phyloP scores from a whole-genome alignment of 2,797 vertebrate genomes.

The Tokudaia muenninki region DNA sequence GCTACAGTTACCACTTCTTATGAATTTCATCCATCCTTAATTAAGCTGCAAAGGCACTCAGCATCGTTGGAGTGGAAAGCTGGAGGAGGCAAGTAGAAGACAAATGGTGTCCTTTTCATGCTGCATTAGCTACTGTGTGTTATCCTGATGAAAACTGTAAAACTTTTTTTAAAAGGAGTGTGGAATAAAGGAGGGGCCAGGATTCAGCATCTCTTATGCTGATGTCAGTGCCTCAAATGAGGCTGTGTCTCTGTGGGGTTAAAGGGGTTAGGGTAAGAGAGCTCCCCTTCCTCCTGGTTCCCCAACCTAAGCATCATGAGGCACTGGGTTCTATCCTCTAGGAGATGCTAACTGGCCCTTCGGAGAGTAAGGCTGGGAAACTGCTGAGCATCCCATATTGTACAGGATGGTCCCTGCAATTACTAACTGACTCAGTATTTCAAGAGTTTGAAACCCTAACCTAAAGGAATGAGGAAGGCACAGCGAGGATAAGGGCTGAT shows the following conservation, averaged over 20 bases:
- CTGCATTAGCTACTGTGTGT: neutral
- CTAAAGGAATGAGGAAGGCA: slow-evolving; percentile 1
- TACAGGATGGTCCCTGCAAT: neutral
- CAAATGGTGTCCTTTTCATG: slow-evolving; percentile 2
- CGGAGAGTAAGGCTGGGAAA: neutral
- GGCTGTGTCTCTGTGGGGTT: neutral
- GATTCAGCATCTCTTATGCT: neutral
- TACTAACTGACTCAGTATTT: neutral
- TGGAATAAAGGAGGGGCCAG: neutral
- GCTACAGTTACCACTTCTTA: slow-evolving; percentile 60
- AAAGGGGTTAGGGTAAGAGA: neutral
- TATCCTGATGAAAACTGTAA: slow-evolving; percentile 41
- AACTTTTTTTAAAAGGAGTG: neutral
- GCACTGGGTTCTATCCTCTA: neutral
- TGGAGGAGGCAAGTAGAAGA: slow-evolving; percentile 22
- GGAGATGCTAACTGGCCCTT: neutral
- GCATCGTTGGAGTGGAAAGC: neutral
- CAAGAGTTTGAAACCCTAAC: neutral
- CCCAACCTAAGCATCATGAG: neutral
- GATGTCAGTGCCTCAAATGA: neutral
- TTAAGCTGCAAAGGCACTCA: slow-evolving; percentile 61
- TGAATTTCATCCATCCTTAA: slow-evolving; percentile 61
- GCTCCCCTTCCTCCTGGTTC: neutral
- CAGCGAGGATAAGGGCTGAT: neutral
- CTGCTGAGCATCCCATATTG: neutral